Conservation (phyloP, 2,888 invertebrate species). For the Gisinianus flammeolus region DNA sequence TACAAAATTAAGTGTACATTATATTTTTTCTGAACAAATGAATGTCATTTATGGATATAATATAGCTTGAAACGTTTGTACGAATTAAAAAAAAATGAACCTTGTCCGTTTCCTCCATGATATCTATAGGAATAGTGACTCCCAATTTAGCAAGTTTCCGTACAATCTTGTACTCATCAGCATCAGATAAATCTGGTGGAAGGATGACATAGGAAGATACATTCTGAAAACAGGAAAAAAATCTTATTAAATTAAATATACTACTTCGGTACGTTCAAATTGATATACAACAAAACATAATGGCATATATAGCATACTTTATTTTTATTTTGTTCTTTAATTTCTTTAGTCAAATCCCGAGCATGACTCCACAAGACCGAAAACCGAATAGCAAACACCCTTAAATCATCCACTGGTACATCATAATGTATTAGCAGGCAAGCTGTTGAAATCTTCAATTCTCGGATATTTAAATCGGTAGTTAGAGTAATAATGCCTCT, state of each 20-base stretch:
- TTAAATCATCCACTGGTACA: slow-evolving; percentile 13
- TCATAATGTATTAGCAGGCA: slow-evolving; percentile 37
- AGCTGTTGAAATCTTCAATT: slow-evolving; percentile 20
- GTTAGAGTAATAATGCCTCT: slow-evolving; percentile 6
- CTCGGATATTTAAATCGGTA: slow-evolving; percentile 22
- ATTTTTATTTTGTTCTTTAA: background rate
- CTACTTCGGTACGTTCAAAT: no score
- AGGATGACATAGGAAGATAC: slow-evolving; percentile 20
- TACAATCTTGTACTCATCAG: slow-evolving; percentile 3
- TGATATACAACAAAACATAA: no score
- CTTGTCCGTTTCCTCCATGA: slow-evolving; percentile 11
- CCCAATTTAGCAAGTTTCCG: slow-evolving; percentile 23
- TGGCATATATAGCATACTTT: no score
- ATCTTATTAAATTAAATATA: background rate
- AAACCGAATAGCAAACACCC: slow-evolving; percentile 33
- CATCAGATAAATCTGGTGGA: background rate
- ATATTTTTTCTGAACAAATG: background rate
- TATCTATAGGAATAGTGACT: slow-evolving; percentile 9
- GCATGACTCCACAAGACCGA: slow-evolving; percentile 28
- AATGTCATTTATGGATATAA: background rate
- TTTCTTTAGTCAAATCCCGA: background rate
- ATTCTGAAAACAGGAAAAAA: background rate
- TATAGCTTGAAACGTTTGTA: background rate
- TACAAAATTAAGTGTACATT: background rate
- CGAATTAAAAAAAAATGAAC: slow-evolving; percentile 4